These are phyloP conservation scores for Acanthurus tractus DNA, from an alignment of 2,797 vertebrate genomes.

Conservation along the genomic window DNA sequence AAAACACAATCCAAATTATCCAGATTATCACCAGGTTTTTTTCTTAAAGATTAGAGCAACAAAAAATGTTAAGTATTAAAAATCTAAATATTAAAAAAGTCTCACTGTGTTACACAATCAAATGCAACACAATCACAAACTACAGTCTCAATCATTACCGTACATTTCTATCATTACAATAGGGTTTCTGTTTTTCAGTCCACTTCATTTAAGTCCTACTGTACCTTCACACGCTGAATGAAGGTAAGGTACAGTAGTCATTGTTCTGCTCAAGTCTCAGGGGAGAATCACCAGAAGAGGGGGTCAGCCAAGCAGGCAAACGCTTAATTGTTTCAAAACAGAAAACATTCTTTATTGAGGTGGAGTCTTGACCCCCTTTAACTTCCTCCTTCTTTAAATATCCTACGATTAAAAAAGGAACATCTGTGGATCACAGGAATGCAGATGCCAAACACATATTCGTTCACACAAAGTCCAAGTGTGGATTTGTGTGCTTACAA, in stretches of 20 bases:
- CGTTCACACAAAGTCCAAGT: conserved; percentile 32
- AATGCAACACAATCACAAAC: background rate
- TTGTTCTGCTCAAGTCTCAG: conserved; percentile 73
- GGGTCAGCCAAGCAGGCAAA: conserved; percentile 86
- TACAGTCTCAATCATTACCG: background rate
- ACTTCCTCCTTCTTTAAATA: conserved; percentile 85
- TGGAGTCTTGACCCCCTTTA: conserved; percentile 76
- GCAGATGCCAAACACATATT: conserved; percentile 53
- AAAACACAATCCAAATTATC: background rate
- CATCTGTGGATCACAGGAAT: conserved; percentile 60
- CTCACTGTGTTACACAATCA: too few relatives aligned
- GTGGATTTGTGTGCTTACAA: conserved; percentile 11
- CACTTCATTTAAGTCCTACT: conserved; percentile 20
- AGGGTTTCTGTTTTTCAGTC: conserved; percentile 42
- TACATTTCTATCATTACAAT: conserved; percentile 18
- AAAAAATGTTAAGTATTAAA: background rate
- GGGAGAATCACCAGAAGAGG: conserved; percentile 72
- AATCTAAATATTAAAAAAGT: background rate
- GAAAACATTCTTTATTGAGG: conserved; percentile 85
- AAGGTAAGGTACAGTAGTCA: conserved; percentile 66
- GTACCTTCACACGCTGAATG: conserved; percentile 57
- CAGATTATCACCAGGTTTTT: background rate
- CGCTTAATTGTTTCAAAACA: conserved; percentile 83
- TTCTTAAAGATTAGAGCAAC: background rate
- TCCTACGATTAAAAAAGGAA: conserved; percentile 68